Base-by-base conservation (phyloP, 1,140 invertebrate genomes). In the Stenopsyche tienmushanensis region DNA sequence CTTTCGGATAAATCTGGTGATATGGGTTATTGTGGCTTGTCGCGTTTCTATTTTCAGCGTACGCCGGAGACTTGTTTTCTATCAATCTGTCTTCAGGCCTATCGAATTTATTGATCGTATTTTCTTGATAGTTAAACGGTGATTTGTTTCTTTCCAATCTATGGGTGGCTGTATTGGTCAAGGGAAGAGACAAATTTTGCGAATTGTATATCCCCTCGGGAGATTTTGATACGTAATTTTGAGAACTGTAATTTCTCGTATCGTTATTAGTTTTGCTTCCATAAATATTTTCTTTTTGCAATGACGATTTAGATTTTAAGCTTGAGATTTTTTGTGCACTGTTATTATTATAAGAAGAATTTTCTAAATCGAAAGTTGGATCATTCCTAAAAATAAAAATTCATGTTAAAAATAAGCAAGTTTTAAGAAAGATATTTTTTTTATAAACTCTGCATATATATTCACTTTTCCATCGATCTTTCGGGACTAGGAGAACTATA, bases 401-500 rank as follows among this genome's bases (percentile, higher is more conserved):
- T 10, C 29, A 62, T 25, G 13, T n/a, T n/a, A n/a, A n/a, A n/a
- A n/a, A n/a, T n/a, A n/a, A n/a, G n/a, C n/a, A n/a, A 62, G 10
- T 60, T 45, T 13, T 34, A 24, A 3, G 7, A 8, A 34, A 50
- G 49, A 60, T n/a, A 21, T 34, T 17, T 24, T 21, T 17, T 20
- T 41, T 41, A 42, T 21, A 42, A 41, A 42, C 9, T 13, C 20
- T 8, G 1, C 9, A 55, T 49, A 49, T 2, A 49, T 18, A 49
- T 5, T 66, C 75, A 76, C 59, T 76, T 76, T 21, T 71, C 74
- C 25, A 71, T 76, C 66, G 77, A 79, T 72, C 84, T 80, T 57
- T 87, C 85, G 8, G 85, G 84, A 64, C 88, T 88, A 0, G 88
- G 87, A 0, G 88, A 88, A 39, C 85, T 86, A 70, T 88, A 90